Evolutionary conservation across 1,140 invertebrate genomes (phyloP).

Genomic region (Temnothorax curvispinosus): DNA sequence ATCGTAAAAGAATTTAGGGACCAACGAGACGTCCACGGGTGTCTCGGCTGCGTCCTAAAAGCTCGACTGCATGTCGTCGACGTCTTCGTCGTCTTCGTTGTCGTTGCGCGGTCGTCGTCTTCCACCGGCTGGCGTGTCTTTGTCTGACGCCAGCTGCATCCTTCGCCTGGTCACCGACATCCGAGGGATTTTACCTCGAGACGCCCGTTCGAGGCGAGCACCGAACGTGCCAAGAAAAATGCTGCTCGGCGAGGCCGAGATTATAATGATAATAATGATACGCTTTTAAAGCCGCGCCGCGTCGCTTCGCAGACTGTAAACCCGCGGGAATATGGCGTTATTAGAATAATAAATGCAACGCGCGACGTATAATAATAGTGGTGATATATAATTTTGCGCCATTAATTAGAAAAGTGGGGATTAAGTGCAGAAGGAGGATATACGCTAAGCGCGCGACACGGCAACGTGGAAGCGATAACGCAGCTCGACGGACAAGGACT

Average conservation of each 20-base stretch:
- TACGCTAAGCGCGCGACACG: neutral
- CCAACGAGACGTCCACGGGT: slow-evolving; percentile 67
- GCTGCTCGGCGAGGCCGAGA: slow-evolving; percentile 21
- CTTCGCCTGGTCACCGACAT: slow-evolving; percentile 59
- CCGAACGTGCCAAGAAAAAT: slow-evolving; percentile 35
- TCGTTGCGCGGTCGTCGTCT: slow-evolving; percentile 10
- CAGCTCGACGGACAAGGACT: neutral
- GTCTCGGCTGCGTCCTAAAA: slow-evolving; percentile 38
- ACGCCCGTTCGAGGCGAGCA: neutral
- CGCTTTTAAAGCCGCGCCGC: slow-evolving; percentile 1
- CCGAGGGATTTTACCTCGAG: slow-evolving; percentile 24
- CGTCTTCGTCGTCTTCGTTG: neutral
- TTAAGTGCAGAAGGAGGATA: neutral
- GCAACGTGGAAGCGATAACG: neutral
- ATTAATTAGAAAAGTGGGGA: slow-evolving; percentile 21
- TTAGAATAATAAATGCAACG: slow-evolving; percentile 16
- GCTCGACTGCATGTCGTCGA: slow-evolving; percentile 8
- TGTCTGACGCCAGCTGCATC: slow-evolving; percentile 44
- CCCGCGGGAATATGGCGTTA: neutral
- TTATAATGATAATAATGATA: slow-evolving; percentile 40
- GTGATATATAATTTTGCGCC: slow-evolving; percentile 22
- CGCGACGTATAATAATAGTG: neutral
- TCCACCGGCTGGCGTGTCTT: slow-evolving; percentile 12
- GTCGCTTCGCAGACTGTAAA: neutral
- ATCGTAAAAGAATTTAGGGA: slow-evolving; percentile 77